Conservation (phyloP, 2,888 invertebrate genomes). For the Limnephilus marmoratus region DNA sequence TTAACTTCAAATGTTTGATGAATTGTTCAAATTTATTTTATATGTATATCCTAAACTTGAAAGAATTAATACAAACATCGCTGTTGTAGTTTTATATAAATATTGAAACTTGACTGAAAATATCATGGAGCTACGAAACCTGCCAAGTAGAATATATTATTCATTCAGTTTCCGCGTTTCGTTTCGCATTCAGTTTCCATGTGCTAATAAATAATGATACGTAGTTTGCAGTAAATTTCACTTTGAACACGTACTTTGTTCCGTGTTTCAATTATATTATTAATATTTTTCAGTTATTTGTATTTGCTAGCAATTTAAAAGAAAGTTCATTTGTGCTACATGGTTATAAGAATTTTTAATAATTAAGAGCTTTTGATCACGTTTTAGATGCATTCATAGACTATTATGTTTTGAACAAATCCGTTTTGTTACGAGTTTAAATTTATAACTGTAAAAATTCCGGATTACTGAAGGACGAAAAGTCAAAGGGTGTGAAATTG, state of each 20-base stretch:
- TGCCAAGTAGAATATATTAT: not conserved
- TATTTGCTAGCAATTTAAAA: not conserved
- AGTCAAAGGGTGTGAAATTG: too few relatives aligned
- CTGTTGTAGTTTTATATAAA: not conserved
- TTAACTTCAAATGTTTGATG: too few relatives aligned
- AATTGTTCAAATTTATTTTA: too few relatives aligned
- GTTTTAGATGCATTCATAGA: too few relatives aligned
- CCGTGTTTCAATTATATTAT: not conserved
- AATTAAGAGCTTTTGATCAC: too few relatives aligned
- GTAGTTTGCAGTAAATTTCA: not conserved
- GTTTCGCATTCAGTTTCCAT: not conserved
- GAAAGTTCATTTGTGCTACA: not conserved
- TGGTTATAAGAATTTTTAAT: too few relatives aligned
- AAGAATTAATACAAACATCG: too few relatives aligned
- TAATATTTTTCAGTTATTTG: not conserved
- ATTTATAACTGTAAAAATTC: too few relatives aligned
- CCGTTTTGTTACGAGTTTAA: too few relatives aligned
- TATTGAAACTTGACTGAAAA: not conserved
- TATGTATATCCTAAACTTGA: too few relatives aligned
- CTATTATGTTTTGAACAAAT: too few relatives aligned
- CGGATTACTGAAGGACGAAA: too few relatives aligned
- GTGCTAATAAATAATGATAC: not conserved
- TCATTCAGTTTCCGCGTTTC: not conserved
- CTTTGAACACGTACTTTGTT: not conserved
- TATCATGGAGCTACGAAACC: not conserved